Evolutionary conservation across 2,113 vertebrate genomes (phyloP).

Genomic region (Rhineura floridana): DNA sequence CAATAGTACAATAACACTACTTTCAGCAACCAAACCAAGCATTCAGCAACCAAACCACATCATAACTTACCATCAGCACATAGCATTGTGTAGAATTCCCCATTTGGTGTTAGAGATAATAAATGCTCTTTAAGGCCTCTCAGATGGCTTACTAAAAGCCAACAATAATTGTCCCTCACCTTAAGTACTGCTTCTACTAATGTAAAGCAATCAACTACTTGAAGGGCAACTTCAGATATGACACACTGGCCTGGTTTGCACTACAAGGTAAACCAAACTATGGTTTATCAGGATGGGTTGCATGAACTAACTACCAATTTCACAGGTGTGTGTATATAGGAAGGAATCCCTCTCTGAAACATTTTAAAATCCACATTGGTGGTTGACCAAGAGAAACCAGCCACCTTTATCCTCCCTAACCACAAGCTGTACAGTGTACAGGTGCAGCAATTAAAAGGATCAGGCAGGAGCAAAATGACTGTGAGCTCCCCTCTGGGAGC

Average conservation of each 20-base stretch:
- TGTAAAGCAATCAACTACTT: not conserved
- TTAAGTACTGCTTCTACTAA: not conserved
- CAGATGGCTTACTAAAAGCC: not conserved
- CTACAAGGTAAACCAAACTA: too few relatives aligned
- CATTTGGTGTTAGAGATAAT: not conserved
- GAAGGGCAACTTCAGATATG: not conserved
- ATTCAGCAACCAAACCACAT: constrained; percentile 57
- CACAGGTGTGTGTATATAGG: too few relatives aligned
- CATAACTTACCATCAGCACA: constrained; percentile 18
- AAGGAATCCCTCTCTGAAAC: too few relatives aligned
- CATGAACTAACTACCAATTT: too few relatives aligned
- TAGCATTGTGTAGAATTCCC: not conserved
- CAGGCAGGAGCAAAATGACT: too few relatives aligned
- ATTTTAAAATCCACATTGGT: too few relatives aligned
- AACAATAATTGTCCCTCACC: not conserved
- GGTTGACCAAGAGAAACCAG: too few relatives aligned
- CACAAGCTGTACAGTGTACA: too few relatives aligned
- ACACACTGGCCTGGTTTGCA: not conserved
- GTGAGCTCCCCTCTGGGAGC: too few relatives aligned
- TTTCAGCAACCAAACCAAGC: constrained; percentile 54
- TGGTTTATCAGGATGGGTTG: too few relatives aligned
- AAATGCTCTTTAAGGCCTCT: not conserved
- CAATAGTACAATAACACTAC: constrained; percentile 43
- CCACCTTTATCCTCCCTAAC: too few relatives aligned
- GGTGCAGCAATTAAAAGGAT: too few relatives aligned